Evolutionary conservation across 2,888 invertebrate species (phyloP).

Genomic region (Atethmia centrago): DNA sequence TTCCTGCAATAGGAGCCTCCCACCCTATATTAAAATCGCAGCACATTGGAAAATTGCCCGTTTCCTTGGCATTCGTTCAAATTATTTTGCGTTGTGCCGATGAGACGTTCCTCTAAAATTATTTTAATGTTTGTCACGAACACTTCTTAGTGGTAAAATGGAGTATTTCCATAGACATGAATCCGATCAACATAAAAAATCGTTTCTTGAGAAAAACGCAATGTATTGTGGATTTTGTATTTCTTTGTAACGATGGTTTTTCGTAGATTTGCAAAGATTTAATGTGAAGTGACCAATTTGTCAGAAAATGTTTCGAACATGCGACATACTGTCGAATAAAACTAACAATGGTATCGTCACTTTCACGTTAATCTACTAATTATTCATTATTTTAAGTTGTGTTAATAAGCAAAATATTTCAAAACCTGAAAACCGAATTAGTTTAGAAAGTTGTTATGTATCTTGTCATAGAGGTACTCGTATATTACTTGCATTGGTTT

Average conservation of each 20-base stretch:
- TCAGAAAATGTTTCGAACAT: constrained; percentile 20
- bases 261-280: not conserved
- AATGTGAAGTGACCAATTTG: constrained; percentile 26
- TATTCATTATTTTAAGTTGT: not conserved
- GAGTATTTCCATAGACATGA: constrained; percentile 47
- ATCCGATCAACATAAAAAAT: constrained; percentile 7
- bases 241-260: constrained; percentile 12
- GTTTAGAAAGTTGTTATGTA: not conserved
- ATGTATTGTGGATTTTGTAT: constrained; percentile 33
- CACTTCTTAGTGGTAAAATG: constrained; percentile 50
- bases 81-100: constrained; percentile 81
- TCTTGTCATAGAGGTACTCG: not conserved
- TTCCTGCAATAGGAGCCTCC: constrained; percentile 69
- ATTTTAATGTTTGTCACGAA: constrained; percentile 76
- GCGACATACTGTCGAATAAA: constrained; percentile 16
- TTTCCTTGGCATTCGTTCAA: constrained; percentile 84
- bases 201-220: constrained; percentile 22
- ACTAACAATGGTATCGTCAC: constrained; percentile 1
- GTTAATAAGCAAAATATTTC: not conserved
- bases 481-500: not conserved
- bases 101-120: constrained; percentile 79
- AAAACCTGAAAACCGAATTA: not conserved
- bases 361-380: not conserved
- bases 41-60: constrained; percentile 79
- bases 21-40: constrained; percentile 70